Evolutionary conservation across 2,888 invertebrate genomes (phyloP).

Genomic region (Cheilosia scutellata): DNA sequence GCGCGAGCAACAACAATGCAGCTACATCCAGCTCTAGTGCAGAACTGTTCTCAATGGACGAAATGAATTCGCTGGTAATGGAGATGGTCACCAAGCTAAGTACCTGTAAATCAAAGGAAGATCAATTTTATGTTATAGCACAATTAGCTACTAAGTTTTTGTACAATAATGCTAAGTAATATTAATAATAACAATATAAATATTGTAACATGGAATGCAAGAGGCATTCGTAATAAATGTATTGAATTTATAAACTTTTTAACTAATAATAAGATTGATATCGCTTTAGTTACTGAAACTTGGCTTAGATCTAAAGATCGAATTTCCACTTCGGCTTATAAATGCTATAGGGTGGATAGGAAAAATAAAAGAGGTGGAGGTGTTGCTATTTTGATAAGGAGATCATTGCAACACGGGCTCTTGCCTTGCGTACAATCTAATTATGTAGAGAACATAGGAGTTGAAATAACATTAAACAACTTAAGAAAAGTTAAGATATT

Average conservation of each 20-base stretch:
- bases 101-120: conserved; percentile 22
- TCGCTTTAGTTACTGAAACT: conserved; percentile 31
- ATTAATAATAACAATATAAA: conserved; percentile 19
- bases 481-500: neutral
- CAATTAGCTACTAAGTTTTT: conserved; percentile 51
- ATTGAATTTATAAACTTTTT: conserved; percentile 31
- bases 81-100: conserved; percentile 15
- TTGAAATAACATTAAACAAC: conserved; percentile 5
- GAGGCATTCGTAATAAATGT: conserved; percentile 31
- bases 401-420: neutral
- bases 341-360: conserved; percentile 39
- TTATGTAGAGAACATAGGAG: conserved; percentile 12
- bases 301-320: conserved; percentile 19
- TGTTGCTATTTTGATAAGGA: conserved; percentile 7
- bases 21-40: neutral
- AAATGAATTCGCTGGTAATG: conserved; percentile 35
- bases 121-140: conserved; percentile 46
- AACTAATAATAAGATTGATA: conserved; percentile 18
- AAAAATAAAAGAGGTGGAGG: conserved; percentile 10
- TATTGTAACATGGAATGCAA: conserved; percentile 45
- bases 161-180: neutral
- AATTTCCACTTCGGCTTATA: neutral
- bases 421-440: neutral
- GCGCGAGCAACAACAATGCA: neutral
- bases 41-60: conserved; percentile 27